Conservation (phyloP, 2,888 invertebrate species). For the Smittia sp. region DNA sequence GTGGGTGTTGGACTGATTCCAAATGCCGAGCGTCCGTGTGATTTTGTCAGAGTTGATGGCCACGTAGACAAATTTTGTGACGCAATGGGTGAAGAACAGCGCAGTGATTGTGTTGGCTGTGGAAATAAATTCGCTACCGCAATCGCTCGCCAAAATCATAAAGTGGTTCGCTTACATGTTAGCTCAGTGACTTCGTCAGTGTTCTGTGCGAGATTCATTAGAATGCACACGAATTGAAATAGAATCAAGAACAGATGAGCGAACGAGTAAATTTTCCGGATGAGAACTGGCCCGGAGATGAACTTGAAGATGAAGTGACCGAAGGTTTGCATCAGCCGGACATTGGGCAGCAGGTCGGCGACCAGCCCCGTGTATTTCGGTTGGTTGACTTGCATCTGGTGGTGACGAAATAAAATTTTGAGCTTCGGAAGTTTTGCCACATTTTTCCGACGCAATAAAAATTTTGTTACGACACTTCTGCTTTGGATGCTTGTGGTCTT, state of each 20-base stretch:
- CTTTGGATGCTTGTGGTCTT: too few relatives aligned
- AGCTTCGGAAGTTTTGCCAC: too few relatives aligned
- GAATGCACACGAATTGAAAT: slow-evolving; percentile 62
- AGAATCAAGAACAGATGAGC: slow-evolving; percentile 62
- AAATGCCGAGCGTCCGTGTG: slow-evolving; percentile 74
- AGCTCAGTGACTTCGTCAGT: slow-evolving; percentile 72
- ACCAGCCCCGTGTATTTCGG: slow-evolving; percentile 63
- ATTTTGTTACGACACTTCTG: too few relatives aligned
- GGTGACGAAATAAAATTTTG: too few relatives aligned
- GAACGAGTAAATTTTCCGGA: slow-evolving; percentile 62
- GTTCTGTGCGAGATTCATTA: slow-evolving; percentile 67
- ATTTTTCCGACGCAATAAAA: too few relatives aligned
- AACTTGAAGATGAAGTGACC: slow-evolving; percentile 81
- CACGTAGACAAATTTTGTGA: slow-evolving; percentile 73
- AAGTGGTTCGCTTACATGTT: slow-evolving; percentile 47
- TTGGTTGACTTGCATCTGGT: slow-evolving; percentile 47
- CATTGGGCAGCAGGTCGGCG: slow-evolving; percentile 80
- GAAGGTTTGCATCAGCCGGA: slow-evolving; percentile 70
- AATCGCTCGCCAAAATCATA: slow-evolving; percentile 46
- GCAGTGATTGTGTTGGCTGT: slow-evolving; percentile 77
- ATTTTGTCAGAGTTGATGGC: slow-evolving; percentile 70
- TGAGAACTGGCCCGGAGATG: slow-evolving; percentile 61
- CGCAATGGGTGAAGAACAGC: slow-evolving; percentile 73
- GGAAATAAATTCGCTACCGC: slow-evolving; percentile 49
- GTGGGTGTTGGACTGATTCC: slow-evolving; percentile 83